Percentiles rank a stretch among this genome's conserved stretches.
phyloP scores from a whole-genome alignment of 2,113 vertebrate genomes.

The Pholis gunnellus region DNA sequence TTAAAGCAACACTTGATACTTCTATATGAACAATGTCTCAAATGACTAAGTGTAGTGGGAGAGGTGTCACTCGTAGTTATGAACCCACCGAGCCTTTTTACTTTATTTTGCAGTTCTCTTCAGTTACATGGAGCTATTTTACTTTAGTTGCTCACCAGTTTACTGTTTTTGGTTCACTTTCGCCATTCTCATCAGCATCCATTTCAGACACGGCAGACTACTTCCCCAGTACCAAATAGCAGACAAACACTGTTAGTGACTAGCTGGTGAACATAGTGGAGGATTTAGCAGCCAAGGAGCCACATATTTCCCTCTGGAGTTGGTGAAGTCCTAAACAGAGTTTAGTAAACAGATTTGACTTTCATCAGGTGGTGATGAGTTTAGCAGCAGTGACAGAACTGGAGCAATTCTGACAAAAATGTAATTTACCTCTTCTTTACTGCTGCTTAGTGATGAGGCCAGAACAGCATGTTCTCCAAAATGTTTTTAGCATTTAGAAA shows the following conservation, averaged over 20 bases:
- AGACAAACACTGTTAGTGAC: neutral
- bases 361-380: conserved; percentile 1
- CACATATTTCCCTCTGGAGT: conserved; percentile 2
- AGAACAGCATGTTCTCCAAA: neutral
- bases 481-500: neutral
- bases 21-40: neutral
- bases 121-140: neutral
- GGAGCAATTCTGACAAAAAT: conserved; percentile 17
- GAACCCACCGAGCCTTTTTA: neutral
- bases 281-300: neutral
- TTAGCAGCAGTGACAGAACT: conserved; percentile 15
- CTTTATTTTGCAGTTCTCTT: neutral
- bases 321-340: neutral
- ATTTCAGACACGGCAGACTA: neutral
- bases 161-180: neutral
- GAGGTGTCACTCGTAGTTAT: neutral
- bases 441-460: neutral
- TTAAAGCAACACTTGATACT: neutral
- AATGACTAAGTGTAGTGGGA: conserved; percentile 1
- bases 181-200: neutral
- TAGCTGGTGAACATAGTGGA: neutral
- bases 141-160: neutral
- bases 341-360: neutral
- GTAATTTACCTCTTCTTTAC: neutral
- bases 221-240: neutral